phyloP scores from a whole-genome alignment of 2,888 invertebrate genomes.

The Sphaerophoria taeniata region DNA sequence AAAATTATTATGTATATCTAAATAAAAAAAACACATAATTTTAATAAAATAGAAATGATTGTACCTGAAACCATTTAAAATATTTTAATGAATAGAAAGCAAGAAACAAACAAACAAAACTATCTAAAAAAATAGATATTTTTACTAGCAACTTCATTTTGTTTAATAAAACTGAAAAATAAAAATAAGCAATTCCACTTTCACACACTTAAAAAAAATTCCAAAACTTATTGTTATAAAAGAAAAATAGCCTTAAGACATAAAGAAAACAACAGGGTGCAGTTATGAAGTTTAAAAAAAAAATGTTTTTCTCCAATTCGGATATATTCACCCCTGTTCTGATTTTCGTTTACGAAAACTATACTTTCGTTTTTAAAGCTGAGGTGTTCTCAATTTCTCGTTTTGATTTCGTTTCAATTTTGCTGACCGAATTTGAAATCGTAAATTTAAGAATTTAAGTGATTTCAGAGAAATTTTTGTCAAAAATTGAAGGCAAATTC shows the following conservation, averaged over 20 bases:
- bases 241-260: constrained; percentile 15
- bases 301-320: constrained; percentile 25
- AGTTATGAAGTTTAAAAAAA: constrained; percentile 12
- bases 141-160: constrained; percentile 66
- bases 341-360: no score
- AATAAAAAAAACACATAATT: constrained; percentile 35
- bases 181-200: constrained; percentile 58
- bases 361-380: no score
- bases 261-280: constrained; percentile 1
- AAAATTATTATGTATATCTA: constrained; percentile 56
- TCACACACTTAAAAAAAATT: constrained; percentile 46
- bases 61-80: constrained; percentile 73
- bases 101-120: constrained; percentile 37
- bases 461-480: no score
- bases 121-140: constrained; percentile 56
- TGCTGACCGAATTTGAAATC: no score
- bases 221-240: background rate
- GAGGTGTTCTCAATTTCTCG: no score
- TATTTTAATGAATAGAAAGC: constrained; percentile 70
- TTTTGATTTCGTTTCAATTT: no score
- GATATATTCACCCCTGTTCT: no score
- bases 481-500: no score
- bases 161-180: background rate
- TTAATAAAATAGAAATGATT: constrained; percentile 72
- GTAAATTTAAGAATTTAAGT: no score